A percentile compares a stretch with the other conserved stretches of the same genome.
Evolutionary conservation across 2,113 vertebrate genomes (phyloP).

Genomic region (Corythoichthys haematopterus): DNA sequence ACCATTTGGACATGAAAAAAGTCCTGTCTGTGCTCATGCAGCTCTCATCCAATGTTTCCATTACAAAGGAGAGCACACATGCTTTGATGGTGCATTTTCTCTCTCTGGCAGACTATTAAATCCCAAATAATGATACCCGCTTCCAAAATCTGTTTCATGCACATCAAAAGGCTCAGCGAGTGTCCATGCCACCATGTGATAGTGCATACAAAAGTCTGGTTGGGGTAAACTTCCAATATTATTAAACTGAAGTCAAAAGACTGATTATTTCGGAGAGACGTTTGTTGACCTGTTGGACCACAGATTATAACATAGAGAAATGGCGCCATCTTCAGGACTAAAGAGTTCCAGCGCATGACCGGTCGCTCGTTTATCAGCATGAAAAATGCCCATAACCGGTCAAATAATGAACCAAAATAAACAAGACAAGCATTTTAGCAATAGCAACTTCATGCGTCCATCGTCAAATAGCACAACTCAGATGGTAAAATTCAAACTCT

Average conservation of each 20-base stretch:
- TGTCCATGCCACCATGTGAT: constrained; percentile 43
- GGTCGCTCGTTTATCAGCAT: constrained; percentile 7
- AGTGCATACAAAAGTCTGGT: constrained; percentile 17
- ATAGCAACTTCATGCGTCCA: not conserved
- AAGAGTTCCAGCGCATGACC: not conserved
- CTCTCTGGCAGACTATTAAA: constrained; percentile 15
- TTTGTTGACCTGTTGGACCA: not conserved
- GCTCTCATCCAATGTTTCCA: constrained; percentile 37
- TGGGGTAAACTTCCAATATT: constrained; percentile 44
- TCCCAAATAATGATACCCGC: constrained; percentile 50
- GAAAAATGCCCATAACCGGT: not conserved
- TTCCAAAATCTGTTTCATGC: constrained; percentile 46
- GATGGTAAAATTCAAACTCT: not conserved
- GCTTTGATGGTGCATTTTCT: constrained; percentile 54
- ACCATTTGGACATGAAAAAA: constrained; percentile 15
- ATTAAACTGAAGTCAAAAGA: constrained; percentile 25
- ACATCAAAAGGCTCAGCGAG: constrained; percentile 64
- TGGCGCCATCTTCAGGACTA: constrained; percentile 50
- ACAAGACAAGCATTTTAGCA: not conserved
- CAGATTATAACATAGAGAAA: constrained; percentile 24
- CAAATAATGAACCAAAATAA: not conserved
- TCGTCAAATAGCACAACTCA: not conserved
- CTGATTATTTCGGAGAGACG: not conserved
- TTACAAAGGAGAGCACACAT: constrained; percentile 40
- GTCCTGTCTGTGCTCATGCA: constrained; percentile 2